These are phyloP conservation scores for Podargus strigoides DNA, from an alignment of 2,797 vertebrate genomes.

Conservation along the genomic window DNA sequence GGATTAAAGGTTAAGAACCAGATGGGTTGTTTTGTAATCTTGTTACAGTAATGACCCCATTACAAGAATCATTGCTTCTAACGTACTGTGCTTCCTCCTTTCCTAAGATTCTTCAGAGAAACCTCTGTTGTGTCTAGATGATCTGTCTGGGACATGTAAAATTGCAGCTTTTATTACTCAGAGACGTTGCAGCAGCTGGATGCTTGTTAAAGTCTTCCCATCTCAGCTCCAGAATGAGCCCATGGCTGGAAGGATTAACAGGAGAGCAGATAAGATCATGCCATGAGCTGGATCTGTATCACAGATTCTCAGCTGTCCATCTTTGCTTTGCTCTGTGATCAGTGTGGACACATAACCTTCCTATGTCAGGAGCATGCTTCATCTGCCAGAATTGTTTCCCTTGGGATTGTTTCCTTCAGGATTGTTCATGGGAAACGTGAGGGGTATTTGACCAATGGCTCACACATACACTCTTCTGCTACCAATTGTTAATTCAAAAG, in stretches of 20 bases:
- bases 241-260: not conserved
- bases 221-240: not conserved
- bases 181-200: not conserved
- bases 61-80: not conserved
- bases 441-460: not conserved
- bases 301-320: not conserved
- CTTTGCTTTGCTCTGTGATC: not conserved
- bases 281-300: not conserved
- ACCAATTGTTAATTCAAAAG: not conserved
- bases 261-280: not conserved
- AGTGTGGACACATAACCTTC: not conserved
- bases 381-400: not conserved
- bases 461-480: not conserved
- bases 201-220: not conserved
- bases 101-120: not conserved
- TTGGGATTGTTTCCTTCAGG: not conserved
- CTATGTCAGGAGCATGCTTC: not conserved
- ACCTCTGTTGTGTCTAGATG: not conserved
- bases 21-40: slow-evolving; percentile 12
- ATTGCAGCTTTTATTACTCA: not conserved
- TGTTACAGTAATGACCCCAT: not conserved
- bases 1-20: not conserved
- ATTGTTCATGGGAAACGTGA: not conserved
- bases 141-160: not conserved
- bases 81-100: not conserved